These are phyloP conservation scores for Polia nebulosa DNA, from an alignment of 2,888 invertebrate species.

Conservation along the genomic window DNA sequence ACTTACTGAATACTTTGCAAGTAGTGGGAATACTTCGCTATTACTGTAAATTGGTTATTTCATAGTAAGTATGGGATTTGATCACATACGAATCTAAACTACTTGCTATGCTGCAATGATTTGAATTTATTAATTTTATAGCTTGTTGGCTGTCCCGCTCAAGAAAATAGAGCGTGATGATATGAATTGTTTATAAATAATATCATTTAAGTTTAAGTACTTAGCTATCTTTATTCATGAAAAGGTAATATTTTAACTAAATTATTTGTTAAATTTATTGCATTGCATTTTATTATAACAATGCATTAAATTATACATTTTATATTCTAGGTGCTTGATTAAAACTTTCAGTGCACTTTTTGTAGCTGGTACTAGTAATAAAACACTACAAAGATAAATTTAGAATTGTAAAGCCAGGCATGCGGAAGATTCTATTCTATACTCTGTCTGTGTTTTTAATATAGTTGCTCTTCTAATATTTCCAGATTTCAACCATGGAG, in stretches of 20 bases:
- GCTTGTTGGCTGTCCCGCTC: background rate
- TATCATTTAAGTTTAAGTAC: too few relatives aligned
- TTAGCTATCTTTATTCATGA: too few relatives aligned
- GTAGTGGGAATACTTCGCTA: background rate
- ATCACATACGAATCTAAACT: background rate
- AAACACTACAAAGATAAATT: background rate
- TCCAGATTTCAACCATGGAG: constrained; percentile 77
- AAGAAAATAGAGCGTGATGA: constrained; percentile 3
- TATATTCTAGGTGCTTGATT: too few relatives aligned
- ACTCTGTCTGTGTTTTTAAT: background rate
- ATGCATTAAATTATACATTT: too few relatives aligned
- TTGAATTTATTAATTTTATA: background rate
- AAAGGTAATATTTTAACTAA: too few relatives aligned
- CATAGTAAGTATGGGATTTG: constrained; percentile 2
- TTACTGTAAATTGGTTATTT: background rate
- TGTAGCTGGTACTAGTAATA: too few relatives aligned
- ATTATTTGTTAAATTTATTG: too few relatives aligned
- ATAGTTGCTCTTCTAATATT: constrained; percentile 1
- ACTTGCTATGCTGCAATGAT: background rate
- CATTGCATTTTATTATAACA: too few relatives aligned
- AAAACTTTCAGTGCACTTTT: too few relatives aligned
- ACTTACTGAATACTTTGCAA: constrained; percentile 23
- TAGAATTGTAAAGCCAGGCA: too few relatives aligned
- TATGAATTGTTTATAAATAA: too few relatives aligned
- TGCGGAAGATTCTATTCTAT: too few relatives aligned